phyloP scores from a whole-genome alignment of 2,797 vertebrate genomes.

The Cyprinella venusta region DNA sequence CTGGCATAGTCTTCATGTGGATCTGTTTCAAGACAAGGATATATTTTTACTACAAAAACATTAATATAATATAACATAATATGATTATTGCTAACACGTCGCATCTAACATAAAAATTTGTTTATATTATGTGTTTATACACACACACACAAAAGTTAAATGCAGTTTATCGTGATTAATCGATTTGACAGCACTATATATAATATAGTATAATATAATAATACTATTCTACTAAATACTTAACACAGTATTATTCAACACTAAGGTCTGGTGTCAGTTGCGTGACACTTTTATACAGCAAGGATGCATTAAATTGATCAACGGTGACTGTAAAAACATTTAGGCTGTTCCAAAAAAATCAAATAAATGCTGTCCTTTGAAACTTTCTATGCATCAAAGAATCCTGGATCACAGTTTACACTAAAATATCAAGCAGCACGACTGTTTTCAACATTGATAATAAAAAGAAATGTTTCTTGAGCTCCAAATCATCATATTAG shows the following conservation, averaged over 20 bases:
- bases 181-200: too few species aligned
- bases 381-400: not conserved
- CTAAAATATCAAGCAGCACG: not conserved
- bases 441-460: not conserved
- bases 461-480: not conserved
- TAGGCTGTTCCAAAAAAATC: not conserved
- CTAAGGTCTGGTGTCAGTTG: not conserved
- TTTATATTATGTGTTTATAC: too few species aligned
- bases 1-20: slow-evolving; percentile 99
- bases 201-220: too few species aligned
- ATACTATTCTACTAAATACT: not conserved
- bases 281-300: not conserved
- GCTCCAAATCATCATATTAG: not conserved
- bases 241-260: not conserved
- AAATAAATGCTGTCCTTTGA: not conserved
- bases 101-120: too few species aligned
- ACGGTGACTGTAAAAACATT: not conserved
- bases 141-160: too few species aligned
- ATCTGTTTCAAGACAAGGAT: slow-evolving; percentile 78
- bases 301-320: not conserved
- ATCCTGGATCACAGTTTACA: not conserved
- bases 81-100: too few species aligned
- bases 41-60: not conserved
- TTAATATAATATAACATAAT: not conserved
- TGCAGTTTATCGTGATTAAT: too few species aligned